Base-by-base conservation (phyloP, 2,888 invertebrate genomes). In the Prostheceraeus crozeri region DNA sequence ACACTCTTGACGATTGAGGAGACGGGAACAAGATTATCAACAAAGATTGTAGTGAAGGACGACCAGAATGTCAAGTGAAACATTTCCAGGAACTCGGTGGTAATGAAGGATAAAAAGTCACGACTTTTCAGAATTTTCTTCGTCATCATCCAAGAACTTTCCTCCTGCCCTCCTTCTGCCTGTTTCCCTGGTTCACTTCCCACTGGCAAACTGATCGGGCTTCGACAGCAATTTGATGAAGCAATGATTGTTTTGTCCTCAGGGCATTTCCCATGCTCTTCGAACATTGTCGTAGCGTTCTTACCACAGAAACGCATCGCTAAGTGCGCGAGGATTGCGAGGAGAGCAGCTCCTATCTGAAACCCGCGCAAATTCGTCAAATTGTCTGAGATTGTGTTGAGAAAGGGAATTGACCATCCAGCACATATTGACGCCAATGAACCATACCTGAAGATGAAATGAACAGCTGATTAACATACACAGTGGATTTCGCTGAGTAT, bases 11-110 rank as follows among this genome's bases (percentile, higher is more conserved):
- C 6, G 19, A 23, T 23, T 8, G 45, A 40, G 6, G 45, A 40
- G 21, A 40, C 21, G 14, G 45, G 45, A 8, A 40, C 45, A 40
- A 40, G 21, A 6, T 14, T 40, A 14, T 40, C 45, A 6, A 40
- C 45, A 14, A 40, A 19, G 14, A 40, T 40, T 10, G 45, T 40
- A 6, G 45, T 40, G 21, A 40, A 40, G 21, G 19, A 19, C 6
- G 45, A 8, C 45, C 45, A 40, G 14, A 19, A 40, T 10, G 45
- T 40, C 45, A 40, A 16, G 8, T 40, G 45, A 14, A 40, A 40
- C 45, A 14, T 10, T n/a, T 40, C 19, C 10, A 40, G 45, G 6
- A 40, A 40, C 14, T 14, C 14, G 6, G 14, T 40, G 6, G 21
- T 40, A 11, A 40, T 23, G 19, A 40, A 19, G 45, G 45, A 8